These are phyloP conservation scores for Eleutherodactylus coqui DNA, from an alignment of 2,797 vertebrate species.

Conservation along the genomic window DNA sequence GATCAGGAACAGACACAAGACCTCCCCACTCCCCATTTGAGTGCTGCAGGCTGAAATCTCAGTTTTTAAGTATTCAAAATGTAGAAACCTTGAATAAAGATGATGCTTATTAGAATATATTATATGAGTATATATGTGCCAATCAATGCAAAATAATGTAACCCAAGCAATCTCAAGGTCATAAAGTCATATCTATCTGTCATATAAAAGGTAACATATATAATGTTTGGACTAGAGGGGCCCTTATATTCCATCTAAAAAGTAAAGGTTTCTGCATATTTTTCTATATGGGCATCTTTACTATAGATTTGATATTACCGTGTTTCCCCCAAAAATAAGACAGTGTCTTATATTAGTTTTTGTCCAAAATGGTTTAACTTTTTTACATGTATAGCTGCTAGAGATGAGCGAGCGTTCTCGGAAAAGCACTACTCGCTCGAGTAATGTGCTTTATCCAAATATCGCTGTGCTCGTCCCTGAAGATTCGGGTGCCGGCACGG, in stretches of 20 bases:
- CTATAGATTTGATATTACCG: not conserved
- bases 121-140: not conserved
- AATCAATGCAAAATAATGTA: not conserved
- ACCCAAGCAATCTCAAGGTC: not conserved
- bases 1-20: conserved; percentile 39
- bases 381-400: too few species aligned
- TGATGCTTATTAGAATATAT: not conserved
- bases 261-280: not conserved
- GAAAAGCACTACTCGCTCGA: too few species aligned
- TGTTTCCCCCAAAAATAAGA: too few species aligned
- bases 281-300: not conserved
- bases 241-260: too few species aligned
- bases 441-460: too few species aligned
- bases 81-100: conserved; percentile 3
- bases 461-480: too few species aligned
- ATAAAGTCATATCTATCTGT: not conserved
- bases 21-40: conserved; percentile 8
- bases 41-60: not conserved
- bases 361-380: too few species aligned
- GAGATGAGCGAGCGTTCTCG: too few species aligned
- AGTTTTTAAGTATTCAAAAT: not conserved
- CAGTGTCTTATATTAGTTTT: too few species aligned
- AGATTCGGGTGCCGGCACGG: too few species aligned
- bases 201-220: too few species aligned
- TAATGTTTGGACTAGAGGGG: too few species aligned